Base-by-base conservation (phyloP, 2,113 vertebrate species). In the Entelurus aequoreus region DNA sequence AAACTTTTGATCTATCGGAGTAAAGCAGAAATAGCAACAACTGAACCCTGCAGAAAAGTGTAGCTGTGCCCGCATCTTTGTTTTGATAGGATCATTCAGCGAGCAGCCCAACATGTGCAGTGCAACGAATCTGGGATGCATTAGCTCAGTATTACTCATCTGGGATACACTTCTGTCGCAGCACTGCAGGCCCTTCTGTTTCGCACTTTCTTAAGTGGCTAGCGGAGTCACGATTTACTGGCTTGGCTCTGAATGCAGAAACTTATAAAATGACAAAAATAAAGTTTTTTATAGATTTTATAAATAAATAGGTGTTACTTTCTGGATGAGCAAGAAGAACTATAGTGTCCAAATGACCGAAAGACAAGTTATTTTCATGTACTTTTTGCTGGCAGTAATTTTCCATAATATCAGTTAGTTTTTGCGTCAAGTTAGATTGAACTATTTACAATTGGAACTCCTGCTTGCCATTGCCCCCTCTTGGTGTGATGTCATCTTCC, bases 11-110 rank as follows among this genome's bases (percentile, higher is more conserved):
- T 78, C 78, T 66, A 63, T 75, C 54, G 60, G 63, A 62, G 66
- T 54, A 52, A 46, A 59, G 59, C 72, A 76, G 62, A 79, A 85
- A 84, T 79, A 84, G 82, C 38, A 79, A 77, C 75, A 65, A 67
- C 60, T 80, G 63, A 71, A 83, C 70, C 67, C 52, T 69, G 47
- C 35, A 62, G 12, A 69, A 70, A 73, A 74, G 67, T 71, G 61
- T 77, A 82, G 77, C 71, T 57, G 62, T 69, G 66, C 70, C 63
- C 67, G 67, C 68, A 19, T 63, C 60, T 47, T 60, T 75, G 75
- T 68, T 84, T 75, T 74, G 61, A 79, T 66, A 72, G 72, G 76
- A 66, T 71, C 61, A 38, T 55, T 60, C 60, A 68, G 60, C 62
- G 49, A 56, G 53, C 69, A 46, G 60, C 42, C 75, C 53, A 35